Percentiles rank a stretch among this genome's conserved stretches.
These are phyloP conservation scores for Sepiola atlantica DNA, from an alignment of 2,888 invertebrate species.

Conservation along the genomic window DNA sequence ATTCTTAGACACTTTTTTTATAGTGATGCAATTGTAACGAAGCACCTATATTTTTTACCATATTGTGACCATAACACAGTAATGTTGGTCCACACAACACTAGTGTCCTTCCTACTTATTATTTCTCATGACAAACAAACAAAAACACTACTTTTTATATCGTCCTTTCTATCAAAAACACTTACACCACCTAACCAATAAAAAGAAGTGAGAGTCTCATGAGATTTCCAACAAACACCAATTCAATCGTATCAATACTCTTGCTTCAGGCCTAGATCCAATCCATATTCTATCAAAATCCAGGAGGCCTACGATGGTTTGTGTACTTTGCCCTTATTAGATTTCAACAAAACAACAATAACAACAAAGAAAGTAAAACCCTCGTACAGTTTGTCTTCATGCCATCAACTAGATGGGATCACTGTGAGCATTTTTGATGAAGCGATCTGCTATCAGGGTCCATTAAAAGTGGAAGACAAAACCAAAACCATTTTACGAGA, in stretches of 20 bases:
- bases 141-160: too few relatives aligned
- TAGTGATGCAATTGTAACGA: too few relatives aligned
- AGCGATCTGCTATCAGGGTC: not conserved
- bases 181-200: not conserved
- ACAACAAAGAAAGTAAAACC: not conserved
- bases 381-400: not conserved
- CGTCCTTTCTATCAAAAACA: too few relatives aligned
- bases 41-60: too few relatives aligned
- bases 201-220: not conserved
- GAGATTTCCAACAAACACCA: not conserved
- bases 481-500: not conserved
- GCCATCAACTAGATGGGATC: not conserved
- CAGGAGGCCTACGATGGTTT: not conserved
- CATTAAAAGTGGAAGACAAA: not conserved
- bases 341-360: not conserved
- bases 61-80: too few relatives aligned
- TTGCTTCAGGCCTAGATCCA: not conserved
- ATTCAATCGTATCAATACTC: not conserved
- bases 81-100: too few relatives aligned
- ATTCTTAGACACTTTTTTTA: too few relatives aligned
- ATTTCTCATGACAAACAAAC: too few relatives aligned
- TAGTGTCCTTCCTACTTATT: too few relatives aligned
- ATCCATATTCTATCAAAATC: not conserved
- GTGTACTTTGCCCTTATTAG: not conserved
- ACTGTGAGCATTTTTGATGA: not conserved